A percentile compares a stretch with the other conserved stretches of the same genome.
phyloP scores from a whole-genome alignment of 2,888 invertebrate species.

The Marronus borbonicus region DNA sequence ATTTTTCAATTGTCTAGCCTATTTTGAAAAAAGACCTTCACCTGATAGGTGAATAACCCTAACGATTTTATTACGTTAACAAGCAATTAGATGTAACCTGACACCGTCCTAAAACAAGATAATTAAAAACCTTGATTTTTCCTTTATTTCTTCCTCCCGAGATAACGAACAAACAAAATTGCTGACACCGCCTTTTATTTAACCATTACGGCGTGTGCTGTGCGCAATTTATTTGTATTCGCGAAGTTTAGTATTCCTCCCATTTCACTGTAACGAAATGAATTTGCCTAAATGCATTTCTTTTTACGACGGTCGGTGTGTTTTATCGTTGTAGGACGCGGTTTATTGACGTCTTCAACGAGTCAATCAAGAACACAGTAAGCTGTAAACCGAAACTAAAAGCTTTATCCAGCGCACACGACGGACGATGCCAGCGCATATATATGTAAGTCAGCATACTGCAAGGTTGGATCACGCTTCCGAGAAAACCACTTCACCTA shows the following conservation, averaged over 20 bases:
- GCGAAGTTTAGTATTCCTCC: not conserved
- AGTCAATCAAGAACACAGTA: not conserved
- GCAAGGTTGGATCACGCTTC: no score
- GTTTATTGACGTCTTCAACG: conserved; percentile 1
- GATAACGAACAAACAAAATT: not conserved
- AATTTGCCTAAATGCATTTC: not conserved
- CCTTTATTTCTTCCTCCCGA: no score
- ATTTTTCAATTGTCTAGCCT: no score
- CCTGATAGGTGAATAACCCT: no score
- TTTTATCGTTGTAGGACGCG: not conserved
- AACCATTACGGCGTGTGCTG: not conserved
- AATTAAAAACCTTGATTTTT: no score
- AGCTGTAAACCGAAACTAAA: conserved; percentile 25
- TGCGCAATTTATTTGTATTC: not conserved
- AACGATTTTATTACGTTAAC: no score
- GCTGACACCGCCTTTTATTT: not conserved
- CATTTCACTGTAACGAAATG: not conserved
- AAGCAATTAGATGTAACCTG: no score
- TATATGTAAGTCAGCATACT: no score
- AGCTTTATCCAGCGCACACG: not conserved
- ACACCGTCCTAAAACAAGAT: no score
- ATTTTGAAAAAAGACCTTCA: no score
- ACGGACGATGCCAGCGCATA: no score
- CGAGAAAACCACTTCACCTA: no score
- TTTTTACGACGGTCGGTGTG: not conserved